Evolutionary conservation across 2,113 vertebrate species (phyloP).

Genomic region (Osmerus mordax): DNA sequence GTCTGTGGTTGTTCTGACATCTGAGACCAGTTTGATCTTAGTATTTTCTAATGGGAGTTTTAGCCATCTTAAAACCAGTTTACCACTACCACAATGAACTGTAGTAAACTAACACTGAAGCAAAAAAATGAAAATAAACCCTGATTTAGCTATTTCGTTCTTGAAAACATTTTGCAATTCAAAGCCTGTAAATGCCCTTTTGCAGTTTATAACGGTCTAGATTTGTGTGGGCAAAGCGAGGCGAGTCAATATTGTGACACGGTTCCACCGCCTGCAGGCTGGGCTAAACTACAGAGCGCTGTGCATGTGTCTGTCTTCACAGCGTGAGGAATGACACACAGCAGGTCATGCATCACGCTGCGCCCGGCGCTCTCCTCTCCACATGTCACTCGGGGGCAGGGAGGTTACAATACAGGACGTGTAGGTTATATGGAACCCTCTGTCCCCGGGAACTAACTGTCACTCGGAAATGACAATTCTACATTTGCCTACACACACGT

Average conservation of each 20-base stretch:
- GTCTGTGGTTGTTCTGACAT: background rate
- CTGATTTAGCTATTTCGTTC: no score
- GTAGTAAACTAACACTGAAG: no score
- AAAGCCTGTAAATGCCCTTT: no score
- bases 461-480: conserved; percentile 12
- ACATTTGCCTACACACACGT: conserved; percentile 24
- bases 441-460: conserved; percentile 23
- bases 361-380: background rate
- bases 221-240: conserved; percentile 1
- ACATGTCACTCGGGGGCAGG: conserved; percentile 1
- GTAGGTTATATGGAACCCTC: conserved; percentile 19
- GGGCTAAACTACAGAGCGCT: background rate
- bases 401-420: conserved; percentile 22
- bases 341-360: conserved; percentile 1
- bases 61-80: no score
- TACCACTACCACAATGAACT: no score
- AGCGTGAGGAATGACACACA: conserved; percentile 25
- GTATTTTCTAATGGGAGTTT: no score
- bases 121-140: no score
- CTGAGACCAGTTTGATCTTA: background rate
- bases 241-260: conserved; percentile 20
- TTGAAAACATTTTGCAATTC: no score
- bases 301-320: background rate
- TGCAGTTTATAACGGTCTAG: background rate
- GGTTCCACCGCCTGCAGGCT: background rate